Evolutionary conservation across 2,113 vertebrate species (phyloP).

Genomic region (rabbit (Oryctolagus cuniculus)): DNA sequence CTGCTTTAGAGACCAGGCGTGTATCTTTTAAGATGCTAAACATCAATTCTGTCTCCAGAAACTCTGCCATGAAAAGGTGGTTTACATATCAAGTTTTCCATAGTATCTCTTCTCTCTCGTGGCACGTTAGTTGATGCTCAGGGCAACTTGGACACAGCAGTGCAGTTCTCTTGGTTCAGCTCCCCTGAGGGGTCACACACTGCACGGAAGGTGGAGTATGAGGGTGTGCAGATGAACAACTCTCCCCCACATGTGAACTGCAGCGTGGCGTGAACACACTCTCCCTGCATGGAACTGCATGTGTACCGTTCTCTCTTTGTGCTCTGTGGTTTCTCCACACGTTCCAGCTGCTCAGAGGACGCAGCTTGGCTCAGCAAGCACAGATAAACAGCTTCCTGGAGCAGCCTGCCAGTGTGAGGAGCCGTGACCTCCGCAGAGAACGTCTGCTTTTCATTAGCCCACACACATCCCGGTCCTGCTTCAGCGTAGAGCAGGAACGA

Average conservation of each 20-base stretch:
- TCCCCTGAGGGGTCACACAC: background rate
- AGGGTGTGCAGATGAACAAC: conserved; percentile 52
- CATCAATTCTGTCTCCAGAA: conserved; percentile 33
- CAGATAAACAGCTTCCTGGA: conserved; percentile 81
- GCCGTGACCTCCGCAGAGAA: conserved; percentile 65
- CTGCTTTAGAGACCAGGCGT: background rate
- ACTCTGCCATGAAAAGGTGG: conserved; percentile 16
- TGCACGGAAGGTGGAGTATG: conserved; percentile 37
- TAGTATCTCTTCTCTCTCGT: background rate
- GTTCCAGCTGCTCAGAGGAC: conserved; percentile 77
- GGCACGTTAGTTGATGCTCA: background rate
- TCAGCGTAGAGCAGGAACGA: background rate
- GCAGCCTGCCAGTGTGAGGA: conserved; percentile 64
- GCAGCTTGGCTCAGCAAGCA: conserved; percentile 78
- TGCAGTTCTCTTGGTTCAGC: background rate
- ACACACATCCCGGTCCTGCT: conserved; percentile 48
- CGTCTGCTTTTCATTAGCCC: conserved; percentile 63
- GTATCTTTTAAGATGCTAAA: conserved; percentile 48
- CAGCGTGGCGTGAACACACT: conserved; percentile 67
- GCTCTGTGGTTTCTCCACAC: conserved; percentile 75
- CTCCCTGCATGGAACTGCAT: conserved; percentile 64
- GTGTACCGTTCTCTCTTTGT: conserved; percentile 65
- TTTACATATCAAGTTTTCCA: conserved; percentile 31
- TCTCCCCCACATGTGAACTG: conserved; percentile 35
- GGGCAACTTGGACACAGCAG: conserved; percentile 1